Evolutionary conservation across 2,888 invertebrate species (phyloP), one percentile per base, ranked within the genome.

Genomic region (Agriopis leucophaearia): DNA sequence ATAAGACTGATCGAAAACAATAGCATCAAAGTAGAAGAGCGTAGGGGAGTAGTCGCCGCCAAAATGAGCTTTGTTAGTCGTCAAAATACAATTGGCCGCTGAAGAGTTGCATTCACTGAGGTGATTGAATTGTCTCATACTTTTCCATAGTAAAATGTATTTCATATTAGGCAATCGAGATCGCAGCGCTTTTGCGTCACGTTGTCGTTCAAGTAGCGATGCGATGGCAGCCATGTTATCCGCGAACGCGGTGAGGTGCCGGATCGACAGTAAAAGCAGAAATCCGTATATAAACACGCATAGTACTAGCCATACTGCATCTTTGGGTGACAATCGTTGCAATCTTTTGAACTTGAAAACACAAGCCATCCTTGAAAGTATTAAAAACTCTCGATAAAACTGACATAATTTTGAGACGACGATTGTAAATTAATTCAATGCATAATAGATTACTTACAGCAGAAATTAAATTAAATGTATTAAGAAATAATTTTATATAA

Each of bases 11-110:
- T 71, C 71, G 67, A 86, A 89, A 38, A 87, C 15, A 44, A 89
- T 69, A 36, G 85, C 88, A 38, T 88, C 77, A 62, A 85, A 89
- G 5, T 48, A n/a, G n/a, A n/a, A n/a, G n/a, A n/a, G n/a, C n/a
- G n/a, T n/a, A n/a, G n/a, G 63, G 9, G 74, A 74, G 47, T 81
- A 74, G 64, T 83, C 79, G 5, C 69, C 74, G 8, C 69, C 74
- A 9, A 85, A 72, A n/a, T 81, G 72, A 36, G 72, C 27, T 55
- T 63, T 81, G 61, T 87, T 73, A 48, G 73, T 66, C 10, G 83
- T 85, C 18, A 87, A 79, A 62, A 80, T 58, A 61, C 87, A 88
- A 61, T 85, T 82, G 27, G 70, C 74, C 44, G 76, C 51, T 18
- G 78, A 64, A 65, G 85, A 87, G 42, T 80, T 78, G 64, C 0